A percentile compares a stretch with the other conserved stretches of the same genome.
Evolutionary conservation across 2,797 vertebrate genomes (phyloP).

Genomic region (Enteromius paludinosus): DNA sequence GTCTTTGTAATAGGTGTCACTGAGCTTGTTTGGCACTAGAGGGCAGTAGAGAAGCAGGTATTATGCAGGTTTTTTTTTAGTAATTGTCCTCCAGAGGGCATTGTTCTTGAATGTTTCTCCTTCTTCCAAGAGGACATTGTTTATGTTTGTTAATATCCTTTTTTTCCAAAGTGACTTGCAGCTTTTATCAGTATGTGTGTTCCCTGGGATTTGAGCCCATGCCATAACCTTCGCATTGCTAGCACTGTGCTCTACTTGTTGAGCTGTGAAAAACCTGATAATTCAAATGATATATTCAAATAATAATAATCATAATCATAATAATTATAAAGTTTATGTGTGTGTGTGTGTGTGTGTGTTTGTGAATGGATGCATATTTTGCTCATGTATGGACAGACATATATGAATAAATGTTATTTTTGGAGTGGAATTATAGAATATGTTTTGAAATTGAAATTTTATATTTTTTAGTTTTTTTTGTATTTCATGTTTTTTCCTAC

Average conservation of each 20-base stretch:
- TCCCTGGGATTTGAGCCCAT: background rate
- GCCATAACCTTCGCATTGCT: background rate
- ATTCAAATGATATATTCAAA: background rate
- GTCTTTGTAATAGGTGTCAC: background rate
- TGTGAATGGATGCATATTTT: too few species aligned
- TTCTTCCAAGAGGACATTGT: background rate
- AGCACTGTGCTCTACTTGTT: background rate
- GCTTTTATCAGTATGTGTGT: background rate
- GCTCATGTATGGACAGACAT: too few species aligned
- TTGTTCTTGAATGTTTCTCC: background rate
- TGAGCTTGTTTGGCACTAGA: constrained; percentile 17
- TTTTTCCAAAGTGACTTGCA: background rate
- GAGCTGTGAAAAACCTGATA: background rate
- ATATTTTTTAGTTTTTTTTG: too few species aligned
- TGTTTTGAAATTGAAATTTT: too few species aligned
- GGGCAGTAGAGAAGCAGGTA: constrained; percentile 23
- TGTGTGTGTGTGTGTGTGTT: too few species aligned
- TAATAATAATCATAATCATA: background rate
- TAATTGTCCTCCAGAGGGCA: constrained; percentile 26
- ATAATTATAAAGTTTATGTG: background rate
- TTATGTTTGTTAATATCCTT: constrained; percentile 3
- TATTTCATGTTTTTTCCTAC: too few species aligned
- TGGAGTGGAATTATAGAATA: too few species aligned
- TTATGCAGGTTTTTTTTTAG: background rate
- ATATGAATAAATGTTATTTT: too few species aligned